phyloP scores from a whole-genome alignment of 2,797 vertebrate genomes.

The Typhlichthys subterraneus region DNA sequence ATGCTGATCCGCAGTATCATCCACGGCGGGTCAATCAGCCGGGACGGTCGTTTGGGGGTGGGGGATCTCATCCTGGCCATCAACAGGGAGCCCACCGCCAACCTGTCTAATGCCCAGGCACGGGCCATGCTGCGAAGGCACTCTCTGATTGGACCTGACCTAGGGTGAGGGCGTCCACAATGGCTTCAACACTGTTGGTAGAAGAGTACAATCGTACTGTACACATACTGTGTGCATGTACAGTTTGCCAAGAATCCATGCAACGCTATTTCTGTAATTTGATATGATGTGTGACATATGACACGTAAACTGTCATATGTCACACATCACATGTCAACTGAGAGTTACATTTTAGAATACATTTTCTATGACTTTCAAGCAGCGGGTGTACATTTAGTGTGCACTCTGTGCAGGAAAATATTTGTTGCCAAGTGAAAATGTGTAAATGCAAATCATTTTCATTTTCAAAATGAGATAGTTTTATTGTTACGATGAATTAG shows the following conservation, averaged over 20 bases:
- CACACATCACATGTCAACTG: too few species aligned
- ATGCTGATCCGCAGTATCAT: conserved; percentile 95
- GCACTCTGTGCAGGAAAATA: too few species aligned
- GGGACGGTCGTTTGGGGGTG: conserved; percentile 88
- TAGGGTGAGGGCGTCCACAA: conserved; percentile 80
- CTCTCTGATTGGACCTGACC: conserved; percentile 91
- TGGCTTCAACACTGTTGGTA: background rate
- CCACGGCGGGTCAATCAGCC: conserved; percentile 92
- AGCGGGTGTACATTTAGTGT: too few species aligned
- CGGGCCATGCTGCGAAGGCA: conserved; percentile 93
- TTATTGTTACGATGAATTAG: background rate
- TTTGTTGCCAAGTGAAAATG: too few species aligned
- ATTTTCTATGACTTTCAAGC: too few species aligned
- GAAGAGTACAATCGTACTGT: too few species aligned
- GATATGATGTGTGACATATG: too few species aligned
- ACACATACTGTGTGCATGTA: background rate
- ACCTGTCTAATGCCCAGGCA: conserved; percentile 89
- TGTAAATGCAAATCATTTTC: too few species aligned
- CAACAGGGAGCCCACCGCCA: conserved; percentile 88
- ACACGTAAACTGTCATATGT: too few species aligned
- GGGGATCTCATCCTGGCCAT: conserved; percentile 94
- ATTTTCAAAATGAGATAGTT: too few species aligned
- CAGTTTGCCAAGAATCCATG: too few species aligned
- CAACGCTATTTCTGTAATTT: too few species aligned
- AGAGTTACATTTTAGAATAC: background rate